Evolutionary conservation across 2,113 vertebrate genomes (phyloP), one percentile per base, ranked within the genome.

Genomic region (Chrysochloris asiatica): DNA sequence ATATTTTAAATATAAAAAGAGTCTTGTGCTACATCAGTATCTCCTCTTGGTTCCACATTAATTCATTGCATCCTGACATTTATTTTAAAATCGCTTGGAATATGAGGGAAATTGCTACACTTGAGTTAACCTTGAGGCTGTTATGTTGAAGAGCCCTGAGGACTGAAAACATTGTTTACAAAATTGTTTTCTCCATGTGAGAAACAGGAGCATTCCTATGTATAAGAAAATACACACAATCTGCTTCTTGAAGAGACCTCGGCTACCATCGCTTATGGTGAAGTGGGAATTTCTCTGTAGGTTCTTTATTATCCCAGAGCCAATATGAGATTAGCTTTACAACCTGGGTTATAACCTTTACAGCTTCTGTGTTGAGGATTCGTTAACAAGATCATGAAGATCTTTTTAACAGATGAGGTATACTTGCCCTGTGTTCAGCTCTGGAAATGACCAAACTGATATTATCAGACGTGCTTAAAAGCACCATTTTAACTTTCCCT

Each of bases 281-380:
- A 87, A 89, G 82, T 69, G 75, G 82, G 63, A 41, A 84, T 77
- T 89, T 94, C 91, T 86, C 88, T 93, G 61, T 73, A 75, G 38
- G 61, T 92, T 77, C 90, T 94, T 92, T 93, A 92, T 96, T 91
- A 95, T 95, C 88, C 90, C 45, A 56, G 73, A 71, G 87, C 93
- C 93, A 83, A 85, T 87, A 82, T 83, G 90, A 95, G 92, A 94
- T 96, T 92, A 94, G 94, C 90, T 93, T 91, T 95, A 93, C 92
- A 95, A 94, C 92, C 41, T 91, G 69, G 92, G 95, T 95, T 95
- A 92, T 88, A 89, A 95, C 94, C 95, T 95, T 85, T 93, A 73
- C 78, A 94, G 72, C 87, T 92, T 94, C 84, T 48, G 50, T 86
- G 86, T 56, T 71, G 48, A 81, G 82, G 73, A 92, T 92, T 87